phyloP scores from a whole-genome alignment of 2,888 invertebrate genomes.

The Oligia fasciuncula region DNA sequence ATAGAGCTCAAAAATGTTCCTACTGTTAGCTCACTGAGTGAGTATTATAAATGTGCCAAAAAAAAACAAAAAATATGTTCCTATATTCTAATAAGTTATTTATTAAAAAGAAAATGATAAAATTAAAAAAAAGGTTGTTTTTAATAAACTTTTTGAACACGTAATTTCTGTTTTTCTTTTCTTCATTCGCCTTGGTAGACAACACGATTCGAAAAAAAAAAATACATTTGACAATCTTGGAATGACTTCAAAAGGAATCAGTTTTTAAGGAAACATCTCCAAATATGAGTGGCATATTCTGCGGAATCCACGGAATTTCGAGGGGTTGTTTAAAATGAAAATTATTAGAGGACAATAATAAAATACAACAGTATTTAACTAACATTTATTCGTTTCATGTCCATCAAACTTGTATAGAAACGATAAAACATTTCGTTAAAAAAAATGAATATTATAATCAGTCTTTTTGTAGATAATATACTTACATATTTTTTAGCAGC shows the following conservation, averaged over 20 bases:
- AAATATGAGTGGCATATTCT: background rate
- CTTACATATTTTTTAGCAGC: constrained; percentile 71
- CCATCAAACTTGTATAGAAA: constrained; percentile 83
- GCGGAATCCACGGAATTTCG: background rate
- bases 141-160: constrained; percentile 20
- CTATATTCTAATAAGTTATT: constrained; percentile 45
- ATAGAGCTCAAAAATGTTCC: constrained; percentile 33
- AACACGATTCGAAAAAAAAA: no score
- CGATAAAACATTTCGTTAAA: constrained; percentile 76
- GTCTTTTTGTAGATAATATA: constrained; percentile 85
- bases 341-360: constrained; percentile 33
- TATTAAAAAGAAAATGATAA: constrained; percentile 30
- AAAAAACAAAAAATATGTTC: constrained; percentile 32
- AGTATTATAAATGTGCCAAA: constrained; percentile 9
- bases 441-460: constrained; percentile 81
- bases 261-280: no score
- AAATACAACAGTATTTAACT: constrained; percentile 71
- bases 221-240: background rate
- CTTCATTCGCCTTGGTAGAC: background rate
- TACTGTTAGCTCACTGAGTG: constrained; percentile 2
- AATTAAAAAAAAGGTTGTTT: background rate
- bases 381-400: constrained; percentile 82
- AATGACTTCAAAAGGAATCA: background rate
- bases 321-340: background rate
- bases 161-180: constrained; percentile 3